These are phyloP conservation scores for Istiophorus platypterus DNA, from an alignment of 2,113 vertebrate genomes.

Conservation along the genomic window DNA sequence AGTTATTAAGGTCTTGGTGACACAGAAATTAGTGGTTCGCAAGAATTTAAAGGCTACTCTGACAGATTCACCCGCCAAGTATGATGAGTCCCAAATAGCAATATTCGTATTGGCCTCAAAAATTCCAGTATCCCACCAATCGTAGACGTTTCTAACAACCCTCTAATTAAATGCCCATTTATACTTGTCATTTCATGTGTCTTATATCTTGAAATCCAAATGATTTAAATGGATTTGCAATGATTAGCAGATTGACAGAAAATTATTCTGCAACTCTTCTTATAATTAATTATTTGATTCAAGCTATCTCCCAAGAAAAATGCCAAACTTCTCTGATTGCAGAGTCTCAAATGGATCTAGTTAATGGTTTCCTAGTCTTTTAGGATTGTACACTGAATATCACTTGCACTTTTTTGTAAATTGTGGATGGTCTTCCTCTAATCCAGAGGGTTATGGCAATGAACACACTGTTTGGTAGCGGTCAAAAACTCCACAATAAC, in stretches of 20 bases:
- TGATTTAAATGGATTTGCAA: neutral
- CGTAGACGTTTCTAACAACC: too few species aligned
- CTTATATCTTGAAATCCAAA: neutral
- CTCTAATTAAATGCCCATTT: neutral
- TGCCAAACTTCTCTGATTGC: neutral
- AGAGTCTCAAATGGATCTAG: too few species aligned
- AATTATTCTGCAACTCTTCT: too few species aligned
- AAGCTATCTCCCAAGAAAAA: neutral
- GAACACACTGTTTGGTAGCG: neutral
- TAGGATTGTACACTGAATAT: neutral
- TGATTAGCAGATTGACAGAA: too few species aligned
- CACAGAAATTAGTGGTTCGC: neutral
- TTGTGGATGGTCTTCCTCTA: neutral
- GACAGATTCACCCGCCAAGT: neutral
- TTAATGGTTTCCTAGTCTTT: neutral
- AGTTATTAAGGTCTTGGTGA: too few species aligned
- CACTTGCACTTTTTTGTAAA: too few species aligned
- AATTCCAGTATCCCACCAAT: too few species aligned
- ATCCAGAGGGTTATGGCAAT: neutral
- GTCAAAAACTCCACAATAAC: neutral
- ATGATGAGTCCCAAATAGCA: neutral
- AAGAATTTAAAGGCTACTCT: neutral
- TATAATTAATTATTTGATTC: neutral
- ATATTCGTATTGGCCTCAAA: neutral
- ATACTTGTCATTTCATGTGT: neutral